A percentile compares a stretch with the other conserved stretches of the same genome.
Conservation (phyloP, 2,888 invertebrate genomes). For the Chloromyia formosa region DNA sequence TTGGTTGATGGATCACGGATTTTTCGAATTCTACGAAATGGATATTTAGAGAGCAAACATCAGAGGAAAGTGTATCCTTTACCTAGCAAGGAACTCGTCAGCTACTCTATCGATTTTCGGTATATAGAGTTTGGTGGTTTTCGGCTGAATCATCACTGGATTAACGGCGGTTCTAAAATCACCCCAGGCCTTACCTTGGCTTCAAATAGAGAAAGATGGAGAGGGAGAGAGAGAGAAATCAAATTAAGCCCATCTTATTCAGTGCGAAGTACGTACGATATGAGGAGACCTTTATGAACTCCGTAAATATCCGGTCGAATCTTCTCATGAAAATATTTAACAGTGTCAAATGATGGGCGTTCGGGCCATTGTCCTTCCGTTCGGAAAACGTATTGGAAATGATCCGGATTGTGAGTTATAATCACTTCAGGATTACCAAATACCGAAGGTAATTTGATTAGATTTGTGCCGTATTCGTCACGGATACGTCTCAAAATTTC, state of each 20-base stretch:
- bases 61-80: slow-evolving; percentile 9
- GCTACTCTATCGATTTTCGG: slow-evolving; percentile 66
- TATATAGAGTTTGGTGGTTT: slow-evolving; percentile 67
- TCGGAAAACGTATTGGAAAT: slow-evolving; percentile 65
- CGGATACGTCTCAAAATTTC: slow-evolving; percentile 27
- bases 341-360: slow-evolving; percentile 60
- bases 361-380: slow-evolving; percentile 65
- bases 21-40: slow-evolving; percentile 57
- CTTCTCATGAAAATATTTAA: slow-evolving; percentile 60
- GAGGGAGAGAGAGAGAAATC: slow-evolving; percentile 48
- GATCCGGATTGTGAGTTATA: slow-evolving; percentile 65
- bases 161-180: slow-evolving; percentile 73
- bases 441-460: slow-evolving; percentile 59
- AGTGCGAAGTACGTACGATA: slow-evolving; percentile 36
- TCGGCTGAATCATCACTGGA: slow-evolving; percentile 72
- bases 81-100: slow-evolving; percentile 60
- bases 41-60: neutral
- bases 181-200: slow-evolving; percentile 74
- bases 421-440: slow-evolving; percentile 56
- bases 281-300: slow-evolving; percentile 44
- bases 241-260: slow-evolving; percentile 48
- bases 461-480: slow-evolving; percentile 55
- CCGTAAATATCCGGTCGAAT: slow-evolving; percentile 52
- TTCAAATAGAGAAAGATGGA: slow-evolving; percentile 51
- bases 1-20: slow-evolving; percentile 56